Conservation (phyloP, 1,140 invertebrate species). For the Plutomurus gul region DNA sequence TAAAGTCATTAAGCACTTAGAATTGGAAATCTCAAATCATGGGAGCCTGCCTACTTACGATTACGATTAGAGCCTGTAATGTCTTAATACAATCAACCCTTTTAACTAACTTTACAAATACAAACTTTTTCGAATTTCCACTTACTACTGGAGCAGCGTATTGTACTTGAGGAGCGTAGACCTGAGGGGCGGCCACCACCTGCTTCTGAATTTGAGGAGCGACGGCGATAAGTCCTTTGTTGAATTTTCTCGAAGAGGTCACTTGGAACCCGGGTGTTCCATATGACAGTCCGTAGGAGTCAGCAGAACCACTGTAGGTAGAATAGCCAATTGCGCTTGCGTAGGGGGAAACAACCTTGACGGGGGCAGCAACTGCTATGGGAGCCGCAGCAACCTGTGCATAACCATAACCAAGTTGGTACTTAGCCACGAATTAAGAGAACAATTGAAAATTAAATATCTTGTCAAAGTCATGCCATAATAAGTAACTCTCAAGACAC, state of each 20-base stretch:
- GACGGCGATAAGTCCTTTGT: constrained; percentile 29
- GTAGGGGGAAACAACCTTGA: constrained; percentile 25
- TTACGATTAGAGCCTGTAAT: background rate
- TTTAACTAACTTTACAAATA: background rate
- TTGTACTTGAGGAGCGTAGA: background rate
- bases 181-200: background rate
- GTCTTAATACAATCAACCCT: background rate
- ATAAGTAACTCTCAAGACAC: background rate
- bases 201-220: background rate
- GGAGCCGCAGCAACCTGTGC: background rate
- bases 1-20: no score
- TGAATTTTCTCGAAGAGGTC: constrained; percentile 35
- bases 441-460: no score
- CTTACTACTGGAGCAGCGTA: background rate
- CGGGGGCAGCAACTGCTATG: background rate
- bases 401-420: no score
- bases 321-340: constrained; percentile 36
- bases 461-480: no score
- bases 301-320: constrained; percentile 19
- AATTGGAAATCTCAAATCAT: no score
- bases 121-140: background rate
- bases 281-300: constrained; percentile 33
- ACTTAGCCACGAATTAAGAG: no score
- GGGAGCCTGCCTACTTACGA: no score
- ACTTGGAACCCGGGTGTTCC: constrained; percentile 41